These are phyloP conservation scores for Spinus olivaceus DNA, from an alignment of 2,797 vertebrate species.

Conservation along the genomic window DNA sequence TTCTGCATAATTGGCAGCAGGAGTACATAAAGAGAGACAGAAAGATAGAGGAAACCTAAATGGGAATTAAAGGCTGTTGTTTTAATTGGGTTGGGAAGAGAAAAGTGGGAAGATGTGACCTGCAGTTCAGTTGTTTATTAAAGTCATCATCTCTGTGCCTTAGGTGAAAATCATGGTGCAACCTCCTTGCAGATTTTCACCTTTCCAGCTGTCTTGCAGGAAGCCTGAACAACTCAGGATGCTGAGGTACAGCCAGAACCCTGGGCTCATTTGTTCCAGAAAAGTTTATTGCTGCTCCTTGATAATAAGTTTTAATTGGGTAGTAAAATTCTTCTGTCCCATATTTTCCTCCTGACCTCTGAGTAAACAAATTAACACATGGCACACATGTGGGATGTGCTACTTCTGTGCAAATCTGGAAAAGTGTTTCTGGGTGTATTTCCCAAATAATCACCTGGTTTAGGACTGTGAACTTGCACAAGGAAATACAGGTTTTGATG, in stretches of 20 bases:
- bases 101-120: background rate
- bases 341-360: background rate
- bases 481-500: background rate
- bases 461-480: background rate
- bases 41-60: background rate
- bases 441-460: background rate
- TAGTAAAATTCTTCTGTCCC: background rate
- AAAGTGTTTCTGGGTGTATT: background rate
- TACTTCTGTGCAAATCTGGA: background rate
- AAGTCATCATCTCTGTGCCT: background rate
- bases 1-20: background rate
- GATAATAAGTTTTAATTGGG: slow-evolving; percentile 14
- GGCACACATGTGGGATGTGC: background rate
- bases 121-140: background rate
- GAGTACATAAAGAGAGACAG: slow-evolving; percentile 14
- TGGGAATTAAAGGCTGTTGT: slow-evolving; percentile 4
- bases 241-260: background rate
- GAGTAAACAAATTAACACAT: background rate
- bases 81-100: slow-evolving; percentile 23
- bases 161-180: background rate
- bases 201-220: background rate
- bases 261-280: background rate
- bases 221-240: background rate
- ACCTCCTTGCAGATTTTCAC: background rate
- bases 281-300: background rate